phyloP scores from a whole-genome alignment of 1,140 invertebrate genomes.

The Heliconius himera region DNA sequence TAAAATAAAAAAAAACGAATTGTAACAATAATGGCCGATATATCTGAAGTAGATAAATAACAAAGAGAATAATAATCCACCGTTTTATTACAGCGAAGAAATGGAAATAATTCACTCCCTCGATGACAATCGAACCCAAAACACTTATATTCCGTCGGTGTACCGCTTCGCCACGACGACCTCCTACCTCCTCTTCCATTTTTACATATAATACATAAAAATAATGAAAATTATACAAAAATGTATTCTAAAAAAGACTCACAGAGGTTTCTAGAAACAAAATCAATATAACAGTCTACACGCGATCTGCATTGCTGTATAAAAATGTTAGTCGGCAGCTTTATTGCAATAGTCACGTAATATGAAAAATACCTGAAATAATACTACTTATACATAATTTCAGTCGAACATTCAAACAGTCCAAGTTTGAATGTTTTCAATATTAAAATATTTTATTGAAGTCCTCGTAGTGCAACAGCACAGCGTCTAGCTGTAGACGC shows the following conservation, averaged over 20 bases:
- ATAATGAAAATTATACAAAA: neutral
- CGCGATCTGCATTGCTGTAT: constrained; percentile 24
- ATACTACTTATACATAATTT: neutral
- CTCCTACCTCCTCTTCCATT: too few relatives aligned
- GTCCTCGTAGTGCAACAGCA: neutral
- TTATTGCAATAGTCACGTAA: constrained; percentile 1
- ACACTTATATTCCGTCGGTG: neutral
- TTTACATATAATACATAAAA: neutral
- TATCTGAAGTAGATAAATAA: too few relatives aligned
- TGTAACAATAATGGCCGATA: too few relatives aligned
- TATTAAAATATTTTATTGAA: too few relatives aligned
- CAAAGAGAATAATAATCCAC: too few relatives aligned
- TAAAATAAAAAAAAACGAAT: too few relatives aligned
- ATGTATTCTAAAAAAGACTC: neutral
- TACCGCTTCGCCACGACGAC: too few relatives aligned
- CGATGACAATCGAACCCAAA: too few relatives aligned
- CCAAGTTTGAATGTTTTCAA: too few relatives aligned
- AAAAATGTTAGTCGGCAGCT: neutral
- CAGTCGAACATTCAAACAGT: too few relatives aligned
- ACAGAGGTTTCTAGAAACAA: constrained; percentile 1
- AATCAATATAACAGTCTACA: constrained; percentile 20
- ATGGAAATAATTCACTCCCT: too few relatives aligned
- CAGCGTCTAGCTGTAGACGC: neutral
- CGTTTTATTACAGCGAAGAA: too few relatives aligned
- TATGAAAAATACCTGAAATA: neutral